Evolutionary conservation across 2,888 invertebrate genomes (phyloP).

Genomic region (Rhingia rostrata): DNA sequence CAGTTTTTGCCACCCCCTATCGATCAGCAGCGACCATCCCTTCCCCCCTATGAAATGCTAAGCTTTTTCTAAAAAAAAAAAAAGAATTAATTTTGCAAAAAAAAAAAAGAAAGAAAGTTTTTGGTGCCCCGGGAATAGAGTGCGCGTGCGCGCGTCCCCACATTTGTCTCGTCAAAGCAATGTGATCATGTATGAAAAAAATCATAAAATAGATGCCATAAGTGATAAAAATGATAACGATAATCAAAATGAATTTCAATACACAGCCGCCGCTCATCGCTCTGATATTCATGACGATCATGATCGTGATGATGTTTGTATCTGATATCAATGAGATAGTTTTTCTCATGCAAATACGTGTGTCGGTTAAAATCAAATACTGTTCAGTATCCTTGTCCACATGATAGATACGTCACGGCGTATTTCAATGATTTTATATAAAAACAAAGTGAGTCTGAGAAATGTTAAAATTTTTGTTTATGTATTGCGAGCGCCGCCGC

Average conservation of each 20-base stretch:
- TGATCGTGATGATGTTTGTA: not conserved
- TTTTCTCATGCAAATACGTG: not conserved
- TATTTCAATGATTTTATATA: slow-evolving; percentile 45
- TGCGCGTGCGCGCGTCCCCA: slow-evolving; percentile 30
- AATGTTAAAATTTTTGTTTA: slow-evolving; percentile 40
- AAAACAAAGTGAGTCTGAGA: slow-evolving; percentile 36
- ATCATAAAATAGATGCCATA: slow-evolving; percentile 22
- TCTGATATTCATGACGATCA: not conserved
- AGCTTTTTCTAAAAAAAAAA: not conserved
- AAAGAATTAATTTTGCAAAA: slow-evolving; percentile 3
- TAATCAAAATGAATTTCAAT: slow-evolving; percentile 28
- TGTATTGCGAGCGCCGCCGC: slow-evolving; percentile 1
- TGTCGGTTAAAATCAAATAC: not conserved
- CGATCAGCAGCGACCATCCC: not conserved
- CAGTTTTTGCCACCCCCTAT: not conserved
- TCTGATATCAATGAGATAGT: slow-evolving; percentile 13
- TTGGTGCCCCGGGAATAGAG: not conserved
- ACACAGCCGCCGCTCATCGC: not conserved
- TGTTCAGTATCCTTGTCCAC: not conserved
- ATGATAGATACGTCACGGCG: not conserved
- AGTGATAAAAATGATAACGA: slow-evolving; percentile 54
- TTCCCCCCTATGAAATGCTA: not conserved
- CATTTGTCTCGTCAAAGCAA: not conserved
- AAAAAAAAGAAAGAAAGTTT: not conserved
- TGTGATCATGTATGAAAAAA: slow-evolving; percentile 23